A percentile compares a stretch with the other conserved stretches of the same genome.
phyloP scores from a whole-genome alignment of 2,113 vertebrate species.

The Ornithorhynchus anatinus region DNA sequence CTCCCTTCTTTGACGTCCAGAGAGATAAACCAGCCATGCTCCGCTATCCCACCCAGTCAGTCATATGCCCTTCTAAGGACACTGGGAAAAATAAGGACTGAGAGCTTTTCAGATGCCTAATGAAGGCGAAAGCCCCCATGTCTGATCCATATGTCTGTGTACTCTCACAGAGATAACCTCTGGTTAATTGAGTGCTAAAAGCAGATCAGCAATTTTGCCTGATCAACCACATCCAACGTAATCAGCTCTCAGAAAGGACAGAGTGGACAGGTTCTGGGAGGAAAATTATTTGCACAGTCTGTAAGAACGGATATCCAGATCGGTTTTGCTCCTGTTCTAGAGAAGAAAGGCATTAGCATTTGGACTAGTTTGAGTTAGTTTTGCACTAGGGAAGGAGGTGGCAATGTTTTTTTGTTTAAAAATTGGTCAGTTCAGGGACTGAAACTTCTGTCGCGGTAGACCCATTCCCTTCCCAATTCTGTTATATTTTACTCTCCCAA shows the following conservation, averaged over 20 bases:
- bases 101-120: slow-evolving; percentile 39
- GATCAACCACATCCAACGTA: slow-evolving; percentile 34
- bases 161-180: slow-evolving; percentile 45
- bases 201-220: slow-evolving; percentile 43
- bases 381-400: neutral
- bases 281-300: slow-evolving; percentile 51
- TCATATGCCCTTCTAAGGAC: slow-evolving; percentile 28
- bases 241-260: slow-evolving; percentile 29
- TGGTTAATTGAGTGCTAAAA: slow-evolving; percentile 50
- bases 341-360: slow-evolving; percentile 1
- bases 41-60: no score
- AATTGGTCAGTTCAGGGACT: slow-evolving; percentile 5
- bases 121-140: slow-evolving; percentile 41
- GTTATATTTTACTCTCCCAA: no score
- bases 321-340: neutral
- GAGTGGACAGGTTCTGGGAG: slow-evolving; percentile 34
- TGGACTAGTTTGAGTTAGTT: neutral
- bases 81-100: slow-evolving; percentile 36
- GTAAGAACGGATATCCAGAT: slow-evolving; percentile 7
- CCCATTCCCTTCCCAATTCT: neutral
- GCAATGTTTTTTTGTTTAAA: slow-evolving; percentile 24
- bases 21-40: no score
- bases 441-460: neutral
- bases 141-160: slow-evolving; percentile 54
- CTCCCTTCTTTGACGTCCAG: no score